These are phyloP conservation scores for Chrysolina haemoptera DNA, from an alignment of 2,888 invertebrate species.

Conservation along the genomic window DNA sequence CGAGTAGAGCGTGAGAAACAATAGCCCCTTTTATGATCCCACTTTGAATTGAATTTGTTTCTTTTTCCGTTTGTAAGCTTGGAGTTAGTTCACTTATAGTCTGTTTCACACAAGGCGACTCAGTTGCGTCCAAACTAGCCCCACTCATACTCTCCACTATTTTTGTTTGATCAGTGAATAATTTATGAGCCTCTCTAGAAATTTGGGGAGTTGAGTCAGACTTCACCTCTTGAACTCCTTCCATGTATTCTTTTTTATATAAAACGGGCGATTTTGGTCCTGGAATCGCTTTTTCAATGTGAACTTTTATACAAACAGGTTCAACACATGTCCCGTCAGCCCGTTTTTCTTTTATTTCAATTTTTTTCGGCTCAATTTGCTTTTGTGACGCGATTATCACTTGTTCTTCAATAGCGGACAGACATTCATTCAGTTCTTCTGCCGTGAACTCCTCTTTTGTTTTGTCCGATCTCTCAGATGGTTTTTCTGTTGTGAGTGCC, in stretches of 20 bases:
- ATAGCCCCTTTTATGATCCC: constrained; percentile 61
- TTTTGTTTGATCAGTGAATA: constrained; percentile 45
- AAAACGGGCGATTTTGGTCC: constrained; percentile 29
- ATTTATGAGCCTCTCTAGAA: constrained; percentile 32
- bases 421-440: constrained; percentile 54
- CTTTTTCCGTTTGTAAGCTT: constrained; percentile 10
- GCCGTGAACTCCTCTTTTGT: constrained; percentile 51
- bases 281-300: constrained; percentile 56
- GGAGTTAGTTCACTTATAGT: constrained; percentile 17
- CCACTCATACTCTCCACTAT: constrained; percentile 52
- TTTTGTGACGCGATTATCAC: constrained; percentile 46
- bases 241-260: constrained; percentile 27
- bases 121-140: constrained; percentile 46
- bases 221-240: constrained; percentile 19
- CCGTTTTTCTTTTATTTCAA: constrained; percentile 27
- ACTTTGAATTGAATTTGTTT: constrained; percentile 21
- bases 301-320: constrained; percentile 61
- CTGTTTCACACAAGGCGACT: constrained; percentile 50
- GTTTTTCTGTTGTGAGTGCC: constrained; percentile 16
- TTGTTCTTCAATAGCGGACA: constrained; percentile 55
- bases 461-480: constrained; percentile 26
- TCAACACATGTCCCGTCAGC: constrained; percentile 54
- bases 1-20: constrained; percentile 60
- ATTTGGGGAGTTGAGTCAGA: constrained; percentile 2
- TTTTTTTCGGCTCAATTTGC: constrained; percentile 33